Base-by-base conservation (phyloP, 2,888 invertebrate genomes). In the Tuberolachnus salignus region DNA sequence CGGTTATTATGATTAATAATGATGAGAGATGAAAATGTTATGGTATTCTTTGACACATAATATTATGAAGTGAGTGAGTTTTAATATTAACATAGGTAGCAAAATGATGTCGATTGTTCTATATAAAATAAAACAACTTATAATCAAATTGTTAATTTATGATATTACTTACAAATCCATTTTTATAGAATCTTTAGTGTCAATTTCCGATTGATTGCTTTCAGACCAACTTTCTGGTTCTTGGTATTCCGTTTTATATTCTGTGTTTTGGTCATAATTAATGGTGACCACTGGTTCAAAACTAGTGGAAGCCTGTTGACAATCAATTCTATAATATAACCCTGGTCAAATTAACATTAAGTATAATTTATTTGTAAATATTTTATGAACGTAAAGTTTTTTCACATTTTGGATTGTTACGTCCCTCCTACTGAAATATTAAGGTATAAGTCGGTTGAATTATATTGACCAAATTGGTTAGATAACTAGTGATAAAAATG, bases 251-350 rank as follows among this genome's bases (percentile, higher is more conserved):
- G 78, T 59, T 78, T 78, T 78, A 11, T 78, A 78, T 61, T 78
- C 78, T 21, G 67, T 51, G 42, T 67, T 59, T 64, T 74, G 73
- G n/a, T 78, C 78, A 78, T 78, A 78, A 69, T 78, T 59, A 51
- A 78, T 78, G n/a, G 78, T 78, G 10, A 78, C 78, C 34, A 78
- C 69, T n/a, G 78, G 78, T 78, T 78, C 78, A 78, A 78, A 78
- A 69, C 59, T 69, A 78, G 69, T 78, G 59, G 78, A 59, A 51
- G 67, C 78, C 78, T 78, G 49, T 42, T 8, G n/a, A 69, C 14
- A 73, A 34, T 34, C 4, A 53, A 53, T 19, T 3, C n/a, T 19
- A 53, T 53, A 53, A 53, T 53, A 53, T 51, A 1, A 51, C 16
- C 2, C 8, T n/a, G 8, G 8, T 51, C 16, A 16, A 51, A 51